A percentile compares a stretch with the other conserved stretches of the same genome.
These are phyloP conservation scores for Peromyscus attwateri DNA, from an alignment of 2,797 vertebrate species.

Conservation along the genomic window DNA sequence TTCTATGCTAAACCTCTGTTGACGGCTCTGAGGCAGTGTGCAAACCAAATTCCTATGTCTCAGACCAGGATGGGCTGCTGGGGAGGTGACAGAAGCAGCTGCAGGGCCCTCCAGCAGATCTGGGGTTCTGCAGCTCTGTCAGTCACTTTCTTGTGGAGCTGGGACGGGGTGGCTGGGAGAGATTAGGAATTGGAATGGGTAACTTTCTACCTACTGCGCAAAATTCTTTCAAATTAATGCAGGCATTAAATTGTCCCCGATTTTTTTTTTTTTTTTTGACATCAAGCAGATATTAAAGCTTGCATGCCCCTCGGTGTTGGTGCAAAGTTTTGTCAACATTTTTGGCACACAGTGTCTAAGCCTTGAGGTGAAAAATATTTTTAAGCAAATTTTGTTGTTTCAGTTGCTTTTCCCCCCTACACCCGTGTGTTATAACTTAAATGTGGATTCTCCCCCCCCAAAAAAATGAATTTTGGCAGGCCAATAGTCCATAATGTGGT, in stretches of 20 bases:
- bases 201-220: constrained; percentile 85
- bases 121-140: constrained; percentile 76
- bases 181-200: constrained; percentile 88
- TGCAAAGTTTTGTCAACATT: constrained; percentile 87
- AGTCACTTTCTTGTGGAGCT: constrained; percentile 81
- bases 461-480: constrained; percentile 87
- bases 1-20: constrained; percentile 85
- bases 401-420: constrained; percentile 82
- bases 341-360: constrained; percentile 82
- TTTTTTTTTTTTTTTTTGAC: constrained; percentile 56
- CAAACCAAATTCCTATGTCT: constrained; percentile 85
- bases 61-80: constrained; percentile 74
- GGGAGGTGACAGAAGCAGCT: constrained; percentile 75
- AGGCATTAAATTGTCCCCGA: constrained; percentile 87
- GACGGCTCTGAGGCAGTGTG: constrained; percentile 82
- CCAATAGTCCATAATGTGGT: constrained; percentile 87
- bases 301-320: constrained; percentile 84
- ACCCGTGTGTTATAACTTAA: constrained; percentile 84
- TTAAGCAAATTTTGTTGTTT: constrained; percentile 89
- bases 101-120: constrained; percentile 68
- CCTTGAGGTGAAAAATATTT: constrained; percentile 85
- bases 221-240: constrained; percentile 87
- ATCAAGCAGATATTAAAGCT: constrained; percentile 85
- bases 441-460: constrained; percentile 75
- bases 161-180: constrained; percentile 85